Conservation (phyloP, 2,113 vertebrate species). For the Carassius gibelio region DNA sequence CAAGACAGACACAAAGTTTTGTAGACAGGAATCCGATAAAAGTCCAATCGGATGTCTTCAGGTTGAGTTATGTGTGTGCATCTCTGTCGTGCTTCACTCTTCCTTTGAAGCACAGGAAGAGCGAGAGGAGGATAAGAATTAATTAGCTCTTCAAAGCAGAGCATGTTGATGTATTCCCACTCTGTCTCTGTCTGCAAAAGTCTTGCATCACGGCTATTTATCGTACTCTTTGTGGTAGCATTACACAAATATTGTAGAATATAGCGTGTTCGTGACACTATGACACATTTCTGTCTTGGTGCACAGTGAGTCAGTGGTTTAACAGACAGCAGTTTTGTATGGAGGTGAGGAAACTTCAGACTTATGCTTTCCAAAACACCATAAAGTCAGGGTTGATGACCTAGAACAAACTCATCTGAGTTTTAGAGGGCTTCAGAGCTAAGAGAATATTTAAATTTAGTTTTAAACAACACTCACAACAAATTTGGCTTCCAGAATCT, state of each 20-base stretch:
- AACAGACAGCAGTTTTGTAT: background rate
- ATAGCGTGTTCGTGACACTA: background rate
- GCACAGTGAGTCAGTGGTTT: background rate
- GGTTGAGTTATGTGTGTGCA: background rate
- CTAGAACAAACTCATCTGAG: background rate
- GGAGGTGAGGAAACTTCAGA: background rate
- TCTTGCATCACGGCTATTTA: conserved; percentile 5
- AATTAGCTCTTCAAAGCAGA: conserved; percentile 35
- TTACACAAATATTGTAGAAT: background rate
- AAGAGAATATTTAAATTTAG: background rate
- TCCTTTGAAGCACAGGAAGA: conserved; percentile 2
- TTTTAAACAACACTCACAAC: background rate
- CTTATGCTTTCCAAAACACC: background rate
- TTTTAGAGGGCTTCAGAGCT: background rate
- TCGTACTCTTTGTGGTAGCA: background rate
- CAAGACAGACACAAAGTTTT: background rate
- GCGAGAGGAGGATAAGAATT: conserved; percentile 27
- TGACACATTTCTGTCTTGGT: background rate
- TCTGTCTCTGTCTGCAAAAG: background rate
- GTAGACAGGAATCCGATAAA: background rate
- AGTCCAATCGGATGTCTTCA: background rate
- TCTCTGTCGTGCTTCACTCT: background rate
- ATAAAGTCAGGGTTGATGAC: background rate
- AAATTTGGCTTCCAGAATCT: background rate
- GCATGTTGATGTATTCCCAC: background rate